Conservation (phyloP, 2,888 invertebrate genomes). For the Trypoxylon attenuatum region DNA sequence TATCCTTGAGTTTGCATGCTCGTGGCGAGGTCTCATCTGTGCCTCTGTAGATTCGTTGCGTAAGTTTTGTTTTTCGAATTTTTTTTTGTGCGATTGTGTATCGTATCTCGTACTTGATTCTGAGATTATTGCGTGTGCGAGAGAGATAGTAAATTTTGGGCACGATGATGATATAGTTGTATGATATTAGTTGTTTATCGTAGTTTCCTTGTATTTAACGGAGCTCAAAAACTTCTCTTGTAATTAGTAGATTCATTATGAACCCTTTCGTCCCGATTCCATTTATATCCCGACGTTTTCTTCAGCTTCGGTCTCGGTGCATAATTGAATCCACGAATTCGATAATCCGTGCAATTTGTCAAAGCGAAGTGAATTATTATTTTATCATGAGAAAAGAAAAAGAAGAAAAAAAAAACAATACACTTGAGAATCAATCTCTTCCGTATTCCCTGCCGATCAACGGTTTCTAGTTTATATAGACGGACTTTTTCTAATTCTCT, state of each 20-base stretch:
- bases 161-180: conserved; percentile 61
- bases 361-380: conserved; percentile 22
- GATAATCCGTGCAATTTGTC: conserved; percentile 18
- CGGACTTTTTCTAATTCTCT: conserved; percentile 41
- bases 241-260: conserved; percentile 53
- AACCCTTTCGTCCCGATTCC: conserved; percentile 32
- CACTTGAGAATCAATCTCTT: neutral
- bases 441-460: conserved; percentile 6
- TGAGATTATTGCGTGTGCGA: conserved; percentile 48
- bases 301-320: conserved; percentile 31
- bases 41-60: neutral
- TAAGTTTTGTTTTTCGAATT: neutral
- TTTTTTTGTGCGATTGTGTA: conserved; percentile 18
- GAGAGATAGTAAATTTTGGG: conserved; percentile 55
- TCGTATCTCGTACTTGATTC: conserved; percentile 18
- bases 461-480: conserved; percentile 14
- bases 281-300: conserved; percentile 28
- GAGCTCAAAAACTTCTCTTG: conserved; percentile 59
- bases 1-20: conserved; percentile 20
- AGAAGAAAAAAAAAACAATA: neutral
- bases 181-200: conserved; percentile 62
- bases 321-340: conserved; percentile 61
- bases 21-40: conserved; percentile 30
- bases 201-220: conserved; percentile 58
- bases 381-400: neutral